Percentiles rank a stretch among this genome's conserved stretches.
Evolutionary conservation across 2,797 vertebrate genomes (phyloP).

Genomic region (Ptychobarbus kaznakovi): DNA sequence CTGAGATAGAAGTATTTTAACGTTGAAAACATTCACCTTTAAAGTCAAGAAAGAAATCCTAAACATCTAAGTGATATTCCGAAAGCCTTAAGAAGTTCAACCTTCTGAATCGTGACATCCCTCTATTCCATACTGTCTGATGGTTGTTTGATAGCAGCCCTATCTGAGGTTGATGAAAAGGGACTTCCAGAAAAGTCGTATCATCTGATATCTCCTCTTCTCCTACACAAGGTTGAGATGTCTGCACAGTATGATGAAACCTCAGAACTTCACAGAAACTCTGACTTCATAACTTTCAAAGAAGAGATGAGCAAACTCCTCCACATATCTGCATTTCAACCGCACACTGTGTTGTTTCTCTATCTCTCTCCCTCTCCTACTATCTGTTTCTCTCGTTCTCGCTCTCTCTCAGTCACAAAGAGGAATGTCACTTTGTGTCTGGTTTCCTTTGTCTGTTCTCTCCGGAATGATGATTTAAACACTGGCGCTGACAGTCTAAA

Average conservation of each 20-base stretch:
- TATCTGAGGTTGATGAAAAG: constrained; percentile 49
- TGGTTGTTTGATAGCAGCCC: constrained; percentile 46
- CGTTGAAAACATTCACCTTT: constrained; percentile 17
- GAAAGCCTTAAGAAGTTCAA: constrained; percentile 31
- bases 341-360: constrained; percentile 16
- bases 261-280: constrained; percentile 51
- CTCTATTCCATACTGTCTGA: constrained; percentile 49
- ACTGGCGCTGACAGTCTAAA: not conserved
- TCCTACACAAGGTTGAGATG: constrained; percentile 49
- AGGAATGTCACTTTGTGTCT: constrained; percentile 44
- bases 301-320: constrained; percentile 43
- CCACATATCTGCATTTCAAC: constrained; percentile 46
- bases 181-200: constrained; percentile 41
- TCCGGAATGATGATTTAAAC: constrained; percentile 28
- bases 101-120: constrained; percentile 43
- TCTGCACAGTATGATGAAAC: constrained; percentile 50
- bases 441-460: constrained; percentile 25
- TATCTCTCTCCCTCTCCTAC: not conserved
- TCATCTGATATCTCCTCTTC: constrained; percentile 47
- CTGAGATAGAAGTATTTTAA: not conserved
- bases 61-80: constrained; percentile 35
- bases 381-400: constrained; percentile 18
- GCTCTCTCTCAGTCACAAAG: constrained; percentile 34
- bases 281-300: constrained; percentile 53
- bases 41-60: constrained; percentile 21